Evolutionary conservation across 1,140 invertebrate genomes (phyloP).

Genomic region (Drosophila rufa): DNA sequence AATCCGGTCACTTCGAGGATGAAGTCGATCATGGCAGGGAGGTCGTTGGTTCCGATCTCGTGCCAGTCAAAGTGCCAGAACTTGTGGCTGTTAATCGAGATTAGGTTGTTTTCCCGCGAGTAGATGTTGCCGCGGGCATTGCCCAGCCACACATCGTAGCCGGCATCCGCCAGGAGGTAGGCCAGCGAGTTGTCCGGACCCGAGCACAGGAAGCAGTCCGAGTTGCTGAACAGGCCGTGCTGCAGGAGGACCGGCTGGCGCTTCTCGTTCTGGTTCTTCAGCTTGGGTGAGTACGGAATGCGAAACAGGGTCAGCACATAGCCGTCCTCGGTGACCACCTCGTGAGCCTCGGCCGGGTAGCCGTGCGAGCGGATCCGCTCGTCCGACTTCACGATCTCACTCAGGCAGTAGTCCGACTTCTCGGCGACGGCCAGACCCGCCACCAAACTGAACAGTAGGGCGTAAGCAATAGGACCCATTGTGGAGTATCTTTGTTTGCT

Average conservation of each 20-base stretch:
- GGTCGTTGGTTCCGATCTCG: slow-evolving; percentile 89
- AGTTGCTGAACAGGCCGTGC: slow-evolving; percentile 77
- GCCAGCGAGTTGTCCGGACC: slow-evolving; percentile 75
- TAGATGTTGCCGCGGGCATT: slow-evolving; percentile 90
- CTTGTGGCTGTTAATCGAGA: slow-evolving; percentile 81
- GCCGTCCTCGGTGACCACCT: slow-evolving; percentile 60
- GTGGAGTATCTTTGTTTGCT: slow-evolving; percentile 32
- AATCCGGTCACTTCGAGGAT: slow-evolving; percentile 86
- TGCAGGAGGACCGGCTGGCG: slow-evolving; percentile 63
- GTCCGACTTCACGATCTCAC: slow-evolving; percentile 52
- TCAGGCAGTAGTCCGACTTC: slow-evolving; percentile 34
- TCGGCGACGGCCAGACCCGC: slow-evolving; percentile 33
- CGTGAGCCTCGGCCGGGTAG: slow-evolving; percentile 64
- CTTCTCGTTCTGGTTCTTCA: slow-evolving; percentile 39
- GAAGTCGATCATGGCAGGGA: slow-evolving; percentile 89
- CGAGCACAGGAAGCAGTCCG: slow-evolving; percentile 61
- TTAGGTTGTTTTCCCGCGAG: slow-evolving; percentile 86
- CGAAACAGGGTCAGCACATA: slow-evolving; percentile 70
- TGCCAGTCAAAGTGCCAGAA: slow-evolving; percentile 88
- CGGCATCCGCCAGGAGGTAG: slow-evolving; percentile 89
- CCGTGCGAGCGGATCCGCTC: slow-evolving; percentile 64
- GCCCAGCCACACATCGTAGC: slow-evolving; percentile 91
- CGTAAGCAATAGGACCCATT: slow-evolving; percentile 42
- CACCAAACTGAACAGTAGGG: slow-evolving; percentile 39
- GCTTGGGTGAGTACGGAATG: slow-evolving; percentile 70